Evolutionary conservation across 2,797 vertebrate genomes (phyloP).

Genomic region (Fratercula arctica): DNA sequence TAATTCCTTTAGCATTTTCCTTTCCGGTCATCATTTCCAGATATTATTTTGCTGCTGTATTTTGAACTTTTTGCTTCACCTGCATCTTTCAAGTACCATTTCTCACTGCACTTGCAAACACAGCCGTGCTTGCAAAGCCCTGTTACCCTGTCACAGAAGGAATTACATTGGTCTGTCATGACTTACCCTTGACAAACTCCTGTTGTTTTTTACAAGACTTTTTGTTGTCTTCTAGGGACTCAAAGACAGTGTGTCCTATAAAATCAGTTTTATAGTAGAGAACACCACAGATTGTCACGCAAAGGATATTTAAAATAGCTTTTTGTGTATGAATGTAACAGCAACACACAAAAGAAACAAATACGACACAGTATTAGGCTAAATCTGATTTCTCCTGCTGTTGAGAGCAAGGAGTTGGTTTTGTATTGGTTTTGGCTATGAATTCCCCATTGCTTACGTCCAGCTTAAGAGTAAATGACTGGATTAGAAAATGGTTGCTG

Average conservation of each 20-base stretch:
- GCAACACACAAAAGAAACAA: background rate
- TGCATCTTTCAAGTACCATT: background rate
- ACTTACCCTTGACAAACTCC: background rate
- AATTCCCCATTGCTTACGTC: background rate
- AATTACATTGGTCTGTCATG: background rate
- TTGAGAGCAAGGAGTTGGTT: background rate
- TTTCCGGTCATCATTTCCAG: background rate
- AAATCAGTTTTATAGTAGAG: background rate
- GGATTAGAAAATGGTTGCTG: background rate
- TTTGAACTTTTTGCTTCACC: background rate
- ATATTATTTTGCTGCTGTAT: background rate
- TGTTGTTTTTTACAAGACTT: background rate
- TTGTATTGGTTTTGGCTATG: background rate
- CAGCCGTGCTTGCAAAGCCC: background rate
- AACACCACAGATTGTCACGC: background rate
- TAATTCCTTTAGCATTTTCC: background rate
- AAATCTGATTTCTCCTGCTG: background rate
- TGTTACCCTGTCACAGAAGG: background rate
- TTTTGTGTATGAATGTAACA: background rate
- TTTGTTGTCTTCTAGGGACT: background rate
- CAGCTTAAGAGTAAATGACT: background rate
- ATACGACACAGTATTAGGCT: background rate
- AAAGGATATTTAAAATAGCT: background rate
- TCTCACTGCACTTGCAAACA: background rate
- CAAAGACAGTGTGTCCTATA: background rate